Evolutionary conservation across 2,888 invertebrate genomes (phyloP), one percentile per base, ranked within the genome.

Genomic region (Dryobota labecula): DNA sequence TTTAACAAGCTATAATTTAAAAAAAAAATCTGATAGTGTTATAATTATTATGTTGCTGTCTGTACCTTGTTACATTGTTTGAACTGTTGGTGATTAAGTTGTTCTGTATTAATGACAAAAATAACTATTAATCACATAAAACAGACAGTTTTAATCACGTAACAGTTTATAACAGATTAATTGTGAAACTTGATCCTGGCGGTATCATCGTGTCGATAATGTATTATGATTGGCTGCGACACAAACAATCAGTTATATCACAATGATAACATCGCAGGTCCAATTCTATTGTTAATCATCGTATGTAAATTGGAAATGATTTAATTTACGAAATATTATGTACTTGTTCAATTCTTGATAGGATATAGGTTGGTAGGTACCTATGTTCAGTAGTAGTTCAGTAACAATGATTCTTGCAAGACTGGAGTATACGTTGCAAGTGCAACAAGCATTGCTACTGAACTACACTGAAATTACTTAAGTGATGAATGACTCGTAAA

Each of bases 141-240:
- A 30, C 54, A 27, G 76, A 54, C 54, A 67, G n/a, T 15, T 76
- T n/a, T 47, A 72, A 76, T 56, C 20, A 67, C 9, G 7, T 43
- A 20, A 43, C 68, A 56, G 33, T 76, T 76, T 43, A 41, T 56
- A 45, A 49, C n/a, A 24, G 56, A 49, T 9, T 9, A 30, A 43
- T 76, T 57, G 51, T 76, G 78, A 53, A 78, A 76, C 63, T 56
- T 36, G 60, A 81, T 80, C 58, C 49, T 24, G 13, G 51, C 18
- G 33, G 24, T 72, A 67, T 68, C 54, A 77, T 78, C 80, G 84
- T 83, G 82, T 18, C 9, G 51, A 63, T 83, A 83, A 82, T 82
- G 69, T 30, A 60, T 47, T 24, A 18, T 80, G 58, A 80, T 81
- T 80, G 60, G 20, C 61, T 70, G 56, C 51, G 67, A 70, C 72